Evolutionary conservation across 1,140 invertebrate genomes (phyloP).

Genomic region (Drosophila asahinai): DNA sequence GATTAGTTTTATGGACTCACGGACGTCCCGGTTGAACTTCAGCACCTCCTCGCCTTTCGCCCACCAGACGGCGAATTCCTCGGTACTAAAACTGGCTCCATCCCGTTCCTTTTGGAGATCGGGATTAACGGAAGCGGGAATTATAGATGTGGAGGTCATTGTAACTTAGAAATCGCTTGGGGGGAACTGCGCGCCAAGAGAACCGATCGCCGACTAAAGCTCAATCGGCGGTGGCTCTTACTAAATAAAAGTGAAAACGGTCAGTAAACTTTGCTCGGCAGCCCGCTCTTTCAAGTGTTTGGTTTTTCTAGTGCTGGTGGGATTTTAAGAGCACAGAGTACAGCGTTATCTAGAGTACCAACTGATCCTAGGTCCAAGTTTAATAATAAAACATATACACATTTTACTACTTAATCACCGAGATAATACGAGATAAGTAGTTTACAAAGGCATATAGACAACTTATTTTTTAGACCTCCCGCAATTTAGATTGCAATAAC

Average conservation of each 20-base stretch:
- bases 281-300: slow-evolving; percentile 9
- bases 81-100: slow-evolving; percentile 90
- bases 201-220: slow-evolving; percentile 8
- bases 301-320: neutral
- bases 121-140: slow-evolving; percentile 65
- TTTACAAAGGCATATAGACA: neutral
- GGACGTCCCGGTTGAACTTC: slow-evolving; percentile 85
- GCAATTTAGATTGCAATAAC: neutral
- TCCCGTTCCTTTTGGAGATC: slow-evolving; percentile 91
- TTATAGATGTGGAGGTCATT: slow-evolving; percentile 28
- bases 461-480: neutral
- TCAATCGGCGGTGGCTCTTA: neutral
- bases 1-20: slow-evolving; percentile 55
- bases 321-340: neutral
- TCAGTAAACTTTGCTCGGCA: slow-evolving; percentile 22
- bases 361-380: neutral
- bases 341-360: slow-evolving; percentile 3
- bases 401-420: neutral
- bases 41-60: slow-evolving; percentile 92
- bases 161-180: neutral
- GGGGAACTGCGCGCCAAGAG: slow-evolving; percentile 16
- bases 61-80: slow-evolving; percentile 91
- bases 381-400: neutral
- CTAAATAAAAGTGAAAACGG: slow-evolving; percentile 26
- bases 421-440: neutral